Base-by-base conservation (phyloP, 2,888 invertebrate species). In the Ligdia adustata region DNA sequence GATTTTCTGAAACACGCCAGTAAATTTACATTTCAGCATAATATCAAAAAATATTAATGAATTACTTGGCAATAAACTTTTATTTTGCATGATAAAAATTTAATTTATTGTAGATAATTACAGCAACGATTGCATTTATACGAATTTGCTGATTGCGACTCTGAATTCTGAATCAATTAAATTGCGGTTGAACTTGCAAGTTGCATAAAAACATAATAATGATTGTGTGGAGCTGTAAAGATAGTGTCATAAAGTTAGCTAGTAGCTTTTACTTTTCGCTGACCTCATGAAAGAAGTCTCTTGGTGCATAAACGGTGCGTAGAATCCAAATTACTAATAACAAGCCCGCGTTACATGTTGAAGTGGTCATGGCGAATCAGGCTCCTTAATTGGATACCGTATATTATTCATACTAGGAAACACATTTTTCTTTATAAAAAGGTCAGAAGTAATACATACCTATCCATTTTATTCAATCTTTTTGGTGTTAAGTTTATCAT, bases 51-150 rank as follows among this genome's bases (percentile, higher is more conserved):
- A 15, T 31, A 7, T 32, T 32, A 32, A 32, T 32, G 12, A 18
- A 32, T 7, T 11, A n/a, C 6, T 18, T 16, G 4, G 16, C 16
- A 18, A 16, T 32, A 9, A 16, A 16, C 7, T 33, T 33, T 33
- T 18, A 11, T 20, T 18, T 18, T 3, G n/a, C 4, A 5, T 12
- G 12, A n/a, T 18, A 7, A 12, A 12, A 5, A 20, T 18, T 33
- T 33, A 20, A 18, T 33, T 33, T 33, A 33, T 33, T n/a, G 12
- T 20, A n/a, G 2, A 18, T 18, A 33, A 18, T 33, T 33, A 33
- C 11, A 18, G 11, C 4, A 33, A 18, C n/a, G 7, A 18, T 16
- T 9, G 4, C 6, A 5, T 12, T 12, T 15, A 4, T 31, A 4
- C 9, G 9, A 9, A 6, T 32, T 32, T 11, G 32, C 4, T 18